These are phyloP conservation scores for Sarcophaga rosellei DNA, from an alignment of 2,888 invertebrate genomes.

Conservation along the genomic window DNA sequence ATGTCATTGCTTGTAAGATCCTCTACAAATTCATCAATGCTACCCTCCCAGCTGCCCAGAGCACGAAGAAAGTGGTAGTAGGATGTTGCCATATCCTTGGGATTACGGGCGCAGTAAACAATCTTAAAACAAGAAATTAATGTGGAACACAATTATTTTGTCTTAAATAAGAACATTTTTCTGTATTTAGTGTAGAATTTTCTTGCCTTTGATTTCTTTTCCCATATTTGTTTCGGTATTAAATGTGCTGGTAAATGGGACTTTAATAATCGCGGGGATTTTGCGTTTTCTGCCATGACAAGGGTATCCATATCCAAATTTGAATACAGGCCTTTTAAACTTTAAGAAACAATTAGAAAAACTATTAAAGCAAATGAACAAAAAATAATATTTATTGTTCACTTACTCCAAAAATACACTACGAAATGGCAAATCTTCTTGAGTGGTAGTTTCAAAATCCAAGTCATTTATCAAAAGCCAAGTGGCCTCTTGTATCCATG, in stretches of 20 bases:
- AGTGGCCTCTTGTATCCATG: constrained; percentile 74
- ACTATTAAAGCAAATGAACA: not conserved
- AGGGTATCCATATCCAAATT: no score
- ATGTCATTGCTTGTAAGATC: constrained; percentile 65
- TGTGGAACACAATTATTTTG: no score
- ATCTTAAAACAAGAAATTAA: constrained; percentile 81
- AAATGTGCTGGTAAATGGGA: constrained; percentile 72
- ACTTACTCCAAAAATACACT: constrained; percentile 70
- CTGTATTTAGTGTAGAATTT: not conserved
- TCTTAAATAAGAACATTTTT: no score
- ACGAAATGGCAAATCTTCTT: constrained; percentile 45
- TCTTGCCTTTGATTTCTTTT: constrained; percentile 70
- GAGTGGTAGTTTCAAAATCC: constrained; percentile 68
- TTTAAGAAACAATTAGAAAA: not conserved
- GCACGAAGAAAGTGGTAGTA: constrained; percentile 86
- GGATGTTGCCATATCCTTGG: constrained; percentile 91
- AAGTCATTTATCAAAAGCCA: constrained; percentile 72
- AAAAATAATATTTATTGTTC: not conserved
- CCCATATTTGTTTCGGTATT: constrained; percentile 71
- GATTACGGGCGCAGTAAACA: constrained; percentile 91
- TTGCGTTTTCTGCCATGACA: no score
- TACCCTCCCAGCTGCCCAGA: constrained; percentile 83
- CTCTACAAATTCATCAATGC: constrained; percentile 77
- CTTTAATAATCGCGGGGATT: constrained; percentile 70
- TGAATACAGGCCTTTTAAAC: no score